These are phyloP conservation scores for Tetanocera ferruginea DNA, from an alignment of 2,888 invertebrate species.

Conservation along the genomic window DNA sequence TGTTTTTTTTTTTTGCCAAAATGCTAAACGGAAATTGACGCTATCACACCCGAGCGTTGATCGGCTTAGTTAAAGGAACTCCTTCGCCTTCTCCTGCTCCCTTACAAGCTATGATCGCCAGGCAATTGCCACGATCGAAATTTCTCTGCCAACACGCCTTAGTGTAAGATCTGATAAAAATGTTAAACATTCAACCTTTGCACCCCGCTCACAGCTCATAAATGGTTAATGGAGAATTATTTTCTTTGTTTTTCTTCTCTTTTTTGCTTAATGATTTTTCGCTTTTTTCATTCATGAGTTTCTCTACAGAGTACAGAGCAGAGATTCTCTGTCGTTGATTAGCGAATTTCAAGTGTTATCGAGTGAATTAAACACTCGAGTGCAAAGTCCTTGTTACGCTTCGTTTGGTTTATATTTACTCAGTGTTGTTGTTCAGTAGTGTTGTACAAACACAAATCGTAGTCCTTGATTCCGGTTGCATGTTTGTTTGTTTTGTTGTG, in stretches of 20 bases:
- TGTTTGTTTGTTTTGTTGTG: background rate
- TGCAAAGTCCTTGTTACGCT: background rate
- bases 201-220: background rate
- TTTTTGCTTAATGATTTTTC: background rate
- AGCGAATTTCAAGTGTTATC: constrained; percentile 4
- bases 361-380: constrained; percentile 21
- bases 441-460: background rate
- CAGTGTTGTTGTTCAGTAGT: background rate
- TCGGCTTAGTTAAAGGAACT: constrained; percentile 26
- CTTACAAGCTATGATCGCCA: background rate
- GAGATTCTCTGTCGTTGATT: constrained; percentile 7
- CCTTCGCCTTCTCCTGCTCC: background rate
- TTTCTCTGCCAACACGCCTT: background rate
- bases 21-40: constrained; percentile 16
- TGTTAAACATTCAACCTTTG: constrained; percentile 1
- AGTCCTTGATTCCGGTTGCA: background rate
- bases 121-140: background rate
- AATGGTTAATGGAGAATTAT: no score
- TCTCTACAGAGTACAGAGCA: background rate
- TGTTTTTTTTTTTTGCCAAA: background rate
- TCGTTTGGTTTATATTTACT: no score
- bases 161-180: constrained; percentile 30
- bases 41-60: constrained; percentile 13
- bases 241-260: background rate
- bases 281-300: background rate